Conservation (phyloP, 1,140 invertebrate species). For the Hermatobates lingyangjiaoensis region DNA sequence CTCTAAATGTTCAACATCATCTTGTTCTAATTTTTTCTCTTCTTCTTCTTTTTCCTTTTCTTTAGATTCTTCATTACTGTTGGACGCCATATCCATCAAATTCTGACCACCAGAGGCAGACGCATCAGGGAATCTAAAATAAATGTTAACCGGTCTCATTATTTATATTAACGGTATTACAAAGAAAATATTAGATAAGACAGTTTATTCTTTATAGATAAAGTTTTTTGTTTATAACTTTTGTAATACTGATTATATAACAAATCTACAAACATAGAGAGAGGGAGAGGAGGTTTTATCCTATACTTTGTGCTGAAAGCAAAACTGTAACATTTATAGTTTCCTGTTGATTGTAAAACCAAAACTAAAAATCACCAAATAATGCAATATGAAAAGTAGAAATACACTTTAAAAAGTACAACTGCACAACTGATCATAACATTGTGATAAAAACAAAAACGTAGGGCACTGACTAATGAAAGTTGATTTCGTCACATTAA, state of each 20-base stretch:
- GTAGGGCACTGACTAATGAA: neutral
- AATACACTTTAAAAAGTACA: neutral
- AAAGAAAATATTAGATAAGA: too few species aligned
- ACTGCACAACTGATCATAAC: neutral
- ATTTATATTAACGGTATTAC: too few species aligned
- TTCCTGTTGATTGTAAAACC: too few species aligned
- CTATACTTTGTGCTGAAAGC: too few species aligned
- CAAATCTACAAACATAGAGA: too few species aligned
- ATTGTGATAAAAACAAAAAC: neutral
- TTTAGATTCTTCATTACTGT: conserved; percentile 23
- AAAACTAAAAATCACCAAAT: too few species aligned
- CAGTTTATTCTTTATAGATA: too few species aligned
- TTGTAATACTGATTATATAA: too few species aligned
- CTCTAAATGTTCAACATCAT: conserved; percentile 50
- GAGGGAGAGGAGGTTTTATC: too few species aligned
- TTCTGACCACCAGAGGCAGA: conserved; percentile 15
- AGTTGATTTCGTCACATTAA: neutral
- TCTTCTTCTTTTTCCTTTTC: conserved; percentile 35
- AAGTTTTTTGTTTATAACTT: too few species aligned
- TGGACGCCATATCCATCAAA: neutral
- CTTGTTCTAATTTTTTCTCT: conserved; percentile 43
- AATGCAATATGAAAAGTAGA: neutral
- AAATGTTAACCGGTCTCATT: too few species aligned
- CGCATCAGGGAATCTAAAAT: conserved; percentile 22
- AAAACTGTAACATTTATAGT: too few species aligned